phyloP scores from a whole-genome alignment of 2,113 vertebrate genomes.

The Scopus umbretta region DNA sequence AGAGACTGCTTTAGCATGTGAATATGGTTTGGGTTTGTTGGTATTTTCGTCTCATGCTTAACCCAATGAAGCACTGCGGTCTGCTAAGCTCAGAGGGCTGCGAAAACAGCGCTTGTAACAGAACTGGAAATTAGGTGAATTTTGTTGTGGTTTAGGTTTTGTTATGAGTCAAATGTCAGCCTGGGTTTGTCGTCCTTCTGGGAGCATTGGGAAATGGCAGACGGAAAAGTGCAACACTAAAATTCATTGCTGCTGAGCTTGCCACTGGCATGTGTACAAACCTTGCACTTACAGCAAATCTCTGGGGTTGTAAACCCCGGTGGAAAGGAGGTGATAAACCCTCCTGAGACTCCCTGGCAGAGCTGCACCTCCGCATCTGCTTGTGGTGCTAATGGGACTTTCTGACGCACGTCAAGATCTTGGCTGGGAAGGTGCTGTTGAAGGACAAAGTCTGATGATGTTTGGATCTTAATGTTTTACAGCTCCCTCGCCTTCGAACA shows the following conservation, averaged over 20 bases:
- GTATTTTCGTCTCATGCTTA: background rate
- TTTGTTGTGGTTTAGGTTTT: background rate
- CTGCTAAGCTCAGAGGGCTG: background rate
- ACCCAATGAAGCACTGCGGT: fast-evolving
- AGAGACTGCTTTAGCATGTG: background rate
- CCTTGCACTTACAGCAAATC: background rate
- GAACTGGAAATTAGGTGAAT: background rate
- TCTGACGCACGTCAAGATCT: background rate
- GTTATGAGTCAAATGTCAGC: background rate
- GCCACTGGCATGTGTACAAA: background rate
- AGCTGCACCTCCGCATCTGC: background rate
- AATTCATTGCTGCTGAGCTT: background rate
- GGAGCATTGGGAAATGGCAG: background rate
- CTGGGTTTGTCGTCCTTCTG: background rate
- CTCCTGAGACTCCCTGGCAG: background rate
- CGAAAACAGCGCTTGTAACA: background rate
- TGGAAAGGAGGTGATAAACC: background rate
- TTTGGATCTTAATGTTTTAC: constrained; percentile 19
- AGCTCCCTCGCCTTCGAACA: constrained; percentile 32
- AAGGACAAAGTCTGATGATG: constrained; percentile 13
- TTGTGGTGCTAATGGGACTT: background rate
- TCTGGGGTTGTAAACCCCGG: background rate
- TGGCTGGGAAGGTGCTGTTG: background rate
- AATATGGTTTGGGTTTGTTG: fast-evolving
- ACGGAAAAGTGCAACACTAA: background rate